phyloP scores from a whole-genome alignment of 2,113 vertebrate genomes.

The Tachysurus fulvidraco region DNA sequence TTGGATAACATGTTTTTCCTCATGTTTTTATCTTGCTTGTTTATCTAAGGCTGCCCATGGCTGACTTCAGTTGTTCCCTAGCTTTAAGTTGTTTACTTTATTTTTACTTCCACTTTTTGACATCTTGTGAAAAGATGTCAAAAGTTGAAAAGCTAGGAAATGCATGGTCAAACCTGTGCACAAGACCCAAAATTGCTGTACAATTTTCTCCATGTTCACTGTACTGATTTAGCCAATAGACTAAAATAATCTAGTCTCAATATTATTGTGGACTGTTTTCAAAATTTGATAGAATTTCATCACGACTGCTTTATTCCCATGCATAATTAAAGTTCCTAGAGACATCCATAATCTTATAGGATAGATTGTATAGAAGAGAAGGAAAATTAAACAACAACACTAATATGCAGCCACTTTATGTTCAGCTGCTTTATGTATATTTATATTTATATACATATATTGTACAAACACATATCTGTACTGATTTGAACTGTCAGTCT shows the following conservation, averaged over 20 bases:
- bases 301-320: background rate
- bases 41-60: background rate
- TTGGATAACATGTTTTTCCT: background rate
- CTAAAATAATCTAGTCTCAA: background rate
- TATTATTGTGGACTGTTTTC: background rate
- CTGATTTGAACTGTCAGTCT: no score
- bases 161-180: background rate
- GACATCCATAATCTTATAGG: background rate
- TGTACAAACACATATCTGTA: no score
- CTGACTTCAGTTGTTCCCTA: background rate
- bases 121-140: background rate
- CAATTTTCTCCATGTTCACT: background rate
- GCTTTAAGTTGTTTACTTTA: background rate
- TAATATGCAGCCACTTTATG: background rate
- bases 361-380: background rate
- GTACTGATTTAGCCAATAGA: background rate
- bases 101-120: background rate
- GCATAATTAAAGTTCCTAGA: background rate
- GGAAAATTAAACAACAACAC: background rate
- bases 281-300: background rate
- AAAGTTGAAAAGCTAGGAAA: background rate
- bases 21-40: background rate
- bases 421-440: background rate
- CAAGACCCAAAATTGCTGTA: background rate
- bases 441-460: no score